Evolutionary conservation across 2,888 invertebrate genomes (phyloP).

Genomic region (Stictocephala bisonia): DNA sequence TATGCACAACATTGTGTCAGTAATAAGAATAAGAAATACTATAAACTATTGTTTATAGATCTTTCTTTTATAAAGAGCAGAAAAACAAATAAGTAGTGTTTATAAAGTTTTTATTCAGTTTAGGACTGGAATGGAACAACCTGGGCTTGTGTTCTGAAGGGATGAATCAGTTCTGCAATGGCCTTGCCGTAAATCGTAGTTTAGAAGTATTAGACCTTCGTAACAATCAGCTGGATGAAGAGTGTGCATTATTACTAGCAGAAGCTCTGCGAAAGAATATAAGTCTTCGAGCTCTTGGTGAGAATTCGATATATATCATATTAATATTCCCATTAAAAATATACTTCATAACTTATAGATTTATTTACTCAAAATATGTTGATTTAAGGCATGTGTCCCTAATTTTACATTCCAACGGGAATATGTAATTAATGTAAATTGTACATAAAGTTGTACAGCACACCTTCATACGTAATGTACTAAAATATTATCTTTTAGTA

Average conservation of each 20-base stretch:
- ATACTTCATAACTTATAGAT: too few relatives aligned
- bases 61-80: not conserved
- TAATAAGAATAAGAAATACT: too few relatives aligned
- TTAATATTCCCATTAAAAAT: too few relatives aligned
- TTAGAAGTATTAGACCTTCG: conserved; percentile 50
- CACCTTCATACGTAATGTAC: too few relatives aligned
- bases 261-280: conserved; percentile 42
- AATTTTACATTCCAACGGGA: too few relatives aligned
- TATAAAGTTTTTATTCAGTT: conserved; percentile 36
- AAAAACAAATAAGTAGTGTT: not conserved
- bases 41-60: not conserved
- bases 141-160: conserved; percentile 50
- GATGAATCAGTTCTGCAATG: conserved; percentile 50
- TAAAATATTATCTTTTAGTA: too few relatives aligned
- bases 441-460: too few relatives aligned
- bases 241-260: conserved; percentile 47
- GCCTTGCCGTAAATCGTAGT: conserved; percentile 44
- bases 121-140: conserved; percentile 53
- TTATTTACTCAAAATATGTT: too few relatives aligned
- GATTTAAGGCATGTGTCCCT: too few relatives aligned
- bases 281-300: conserved; percentile 48
- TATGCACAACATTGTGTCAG: too few relatives aligned
- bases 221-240: conserved; percentile 50
- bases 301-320: not conserved
- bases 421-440: too few relatives aligned